phyloP scores from a whole-genome alignment of 2,113 vertebrate genomes.

The Vanacampus margaritifer region DNA sequence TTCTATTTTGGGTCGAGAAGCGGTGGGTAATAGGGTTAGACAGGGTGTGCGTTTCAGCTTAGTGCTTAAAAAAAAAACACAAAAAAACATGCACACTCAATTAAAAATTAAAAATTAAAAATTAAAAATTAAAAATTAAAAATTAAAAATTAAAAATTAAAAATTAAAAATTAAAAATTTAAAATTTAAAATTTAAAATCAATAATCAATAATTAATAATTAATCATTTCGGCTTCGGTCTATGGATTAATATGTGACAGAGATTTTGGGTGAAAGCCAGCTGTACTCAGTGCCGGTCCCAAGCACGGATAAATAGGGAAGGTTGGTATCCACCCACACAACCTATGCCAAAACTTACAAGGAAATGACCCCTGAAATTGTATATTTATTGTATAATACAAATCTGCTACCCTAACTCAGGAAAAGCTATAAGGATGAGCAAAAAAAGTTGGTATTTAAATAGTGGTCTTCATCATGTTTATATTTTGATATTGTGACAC shows the following conservation, averaged over 20 bases:
- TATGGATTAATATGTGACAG: too few relatives aligned
- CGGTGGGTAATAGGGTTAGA: constrained; percentile 43
- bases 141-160: too few relatives aligned
- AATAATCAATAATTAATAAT: too few relatives aligned
- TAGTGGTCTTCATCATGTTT: too few relatives aligned
- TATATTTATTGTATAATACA: neutral
- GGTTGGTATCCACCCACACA: neutral
- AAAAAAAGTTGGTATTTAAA: too few relatives aligned
- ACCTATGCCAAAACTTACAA: neutral
- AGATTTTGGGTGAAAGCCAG: neutral
- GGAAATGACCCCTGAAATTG: neutral
- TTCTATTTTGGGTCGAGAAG: constrained; percentile 57
- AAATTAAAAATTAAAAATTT: too few relatives aligned
- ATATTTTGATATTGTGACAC: too few relatives aligned
- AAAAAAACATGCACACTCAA: constrained; percentile 26
- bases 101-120: too few relatives aligned
- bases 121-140: too few relatives aligned
- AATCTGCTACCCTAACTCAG: neutral
- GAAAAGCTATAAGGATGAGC: too few relatives aligned
- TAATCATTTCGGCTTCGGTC: too few relatives aligned
- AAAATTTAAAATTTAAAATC: too few relatives aligned
- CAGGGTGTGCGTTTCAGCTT: constrained; percentile 57
- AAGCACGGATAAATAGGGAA: neutral
- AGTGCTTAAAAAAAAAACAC: constrained; percentile 2
- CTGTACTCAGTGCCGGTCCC: neutral